Evolutionary conservation across 2,113 vertebrate genomes (phyloP).

Genomic region (Cheilinus undulatus): DNA sequence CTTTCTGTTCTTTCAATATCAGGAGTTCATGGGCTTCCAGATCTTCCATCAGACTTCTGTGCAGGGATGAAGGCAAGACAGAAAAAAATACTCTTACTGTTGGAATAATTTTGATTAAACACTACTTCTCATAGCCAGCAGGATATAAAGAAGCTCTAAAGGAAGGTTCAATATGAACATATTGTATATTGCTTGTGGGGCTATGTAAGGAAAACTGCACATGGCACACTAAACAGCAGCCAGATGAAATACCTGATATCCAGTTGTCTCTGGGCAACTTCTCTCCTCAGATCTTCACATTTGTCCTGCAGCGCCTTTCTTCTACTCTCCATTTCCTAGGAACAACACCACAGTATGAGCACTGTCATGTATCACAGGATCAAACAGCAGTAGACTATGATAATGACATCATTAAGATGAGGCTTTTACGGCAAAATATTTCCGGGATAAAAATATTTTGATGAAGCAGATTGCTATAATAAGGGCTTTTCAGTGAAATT

Average conservation of each 20-base stretch:
- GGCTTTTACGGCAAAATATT: not conserved
- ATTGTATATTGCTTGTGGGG: not conserved
- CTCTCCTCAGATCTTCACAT: conserved; percentile 87
- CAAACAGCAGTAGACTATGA: not conserved
- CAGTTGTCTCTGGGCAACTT: conserved; percentile 84
- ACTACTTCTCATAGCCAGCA: not conserved
- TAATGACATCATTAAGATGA: not conserved
- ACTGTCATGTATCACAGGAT: not conserved
- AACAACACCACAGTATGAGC: conserved; percentile 7
- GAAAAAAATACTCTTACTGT: conserved; percentile 1
- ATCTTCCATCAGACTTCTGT: conserved; percentile 85
- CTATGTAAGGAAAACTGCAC: not conserved
- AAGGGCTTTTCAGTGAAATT: too few species aligned
- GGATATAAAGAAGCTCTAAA: not conserved
- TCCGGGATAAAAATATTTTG: too few species aligned
- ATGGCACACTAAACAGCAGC: not conserved
- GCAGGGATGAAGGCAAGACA: not conserved
- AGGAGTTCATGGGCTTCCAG: conserved; percentile 81
- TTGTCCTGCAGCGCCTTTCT: conserved; percentile 82
- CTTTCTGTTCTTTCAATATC: conserved; percentile 82
- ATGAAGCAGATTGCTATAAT: too few species aligned
- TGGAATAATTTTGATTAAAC: conserved; percentile 17
- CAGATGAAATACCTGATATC: conserved; percentile 81
- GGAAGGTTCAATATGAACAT: not conserved
- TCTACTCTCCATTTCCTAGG: conserved; percentile 85